Evolutionary conservation across 1,140 invertebrate species (phyloP).

Genomic region (Ceratina australensis): DNA sequence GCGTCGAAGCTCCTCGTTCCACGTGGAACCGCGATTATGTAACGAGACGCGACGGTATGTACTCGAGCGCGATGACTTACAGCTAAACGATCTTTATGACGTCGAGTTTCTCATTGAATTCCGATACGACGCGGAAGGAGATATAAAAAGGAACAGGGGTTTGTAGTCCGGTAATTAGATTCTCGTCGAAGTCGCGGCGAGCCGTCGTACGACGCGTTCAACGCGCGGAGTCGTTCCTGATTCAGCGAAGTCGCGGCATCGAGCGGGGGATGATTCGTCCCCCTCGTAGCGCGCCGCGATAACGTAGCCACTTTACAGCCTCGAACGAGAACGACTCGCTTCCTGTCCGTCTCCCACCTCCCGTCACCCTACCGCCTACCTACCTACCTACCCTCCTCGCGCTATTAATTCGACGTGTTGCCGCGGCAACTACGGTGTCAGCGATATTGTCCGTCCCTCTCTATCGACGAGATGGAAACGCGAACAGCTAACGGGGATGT

Average conservation of each 20-base stretch:
- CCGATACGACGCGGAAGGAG: too few species aligned
- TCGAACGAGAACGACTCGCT: conserved; percentile 27
- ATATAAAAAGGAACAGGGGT: too few species aligned
- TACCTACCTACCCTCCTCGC: too few species aligned
- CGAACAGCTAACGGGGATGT: conserved; percentile 17
- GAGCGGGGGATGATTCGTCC: conserved; percentile 24
- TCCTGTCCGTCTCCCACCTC: neutral
- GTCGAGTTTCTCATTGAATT: too few species aligned
- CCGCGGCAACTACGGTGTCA: conserved; percentile 36
- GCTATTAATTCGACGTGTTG: conserved; percentile 38
- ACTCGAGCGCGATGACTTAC: too few species aligned
- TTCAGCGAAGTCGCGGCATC: conserved; percentile 20
- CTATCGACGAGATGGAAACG: conserved; percentile 32
- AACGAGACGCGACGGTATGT: too few species aligned
- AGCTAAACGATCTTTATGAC: too few species aligned
- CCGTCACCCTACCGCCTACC: neutral
- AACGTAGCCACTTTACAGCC: conserved; percentile 41
- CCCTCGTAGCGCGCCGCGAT: conserved; percentile 12
- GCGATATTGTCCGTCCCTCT: conserved; percentile 27
- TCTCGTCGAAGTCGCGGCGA: too few species aligned
- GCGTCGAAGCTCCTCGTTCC: too few species aligned
- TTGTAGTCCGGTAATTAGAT: too few species aligned
- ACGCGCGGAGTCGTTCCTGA: conserved; percentile 41
- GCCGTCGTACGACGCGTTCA: conserved; percentile 34
- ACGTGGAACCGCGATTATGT: too few species aligned